Base-by-base conservation (phyloP, 2,113 vertebrate species). In the Lepus americanus region DNA sequence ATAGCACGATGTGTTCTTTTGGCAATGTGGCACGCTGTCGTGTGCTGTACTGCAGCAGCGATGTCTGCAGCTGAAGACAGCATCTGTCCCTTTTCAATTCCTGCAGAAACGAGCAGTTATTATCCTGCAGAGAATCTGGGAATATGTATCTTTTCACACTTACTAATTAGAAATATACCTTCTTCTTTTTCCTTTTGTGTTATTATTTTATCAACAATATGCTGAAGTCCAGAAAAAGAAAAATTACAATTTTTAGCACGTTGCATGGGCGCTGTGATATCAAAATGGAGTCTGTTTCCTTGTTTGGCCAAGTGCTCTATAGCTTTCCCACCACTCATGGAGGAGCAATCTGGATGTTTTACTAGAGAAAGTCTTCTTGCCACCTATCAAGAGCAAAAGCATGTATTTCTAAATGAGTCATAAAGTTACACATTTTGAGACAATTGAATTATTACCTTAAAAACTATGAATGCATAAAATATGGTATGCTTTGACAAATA, bases 211-310 rank as follows among this genome's bases (percentile, higher is more conserved):
- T 98, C 96, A 77, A 98, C 92, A 39, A 99, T 74, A 67, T 90
- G 98, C 23, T 98, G 98, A 49, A 99, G 97, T 10, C 99, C 99
- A 33, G 99, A 92, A 44, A 99, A 99, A 33, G 99, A 99, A 94
- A 99, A 99, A 95, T 99, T 93, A 92, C 99, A 99, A 97, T 99
- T 99, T 1, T 92, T 96, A 1, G 97, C 97, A 0, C 86, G 98
- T 7, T 98, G 98, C 99, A 99, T 98, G 0, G 99, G 99, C 16
- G 98, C 95, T 12, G 0, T 98, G 96, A 99, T 98, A 3, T 10
- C 20, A 94, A 99, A 98, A 89, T 53, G 97, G 0, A 53, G 95
- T 86, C 95, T 89, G 96, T 99, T 97, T 5, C 99, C 99, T 3
- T 95, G 94, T 84, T 97, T 98, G 22, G 99, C 99, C 92, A 99